Evolutionary conservation across 1,140 invertebrate species (phyloP).

Genomic region (Pseudomyrmex cubaensis): DNA sequence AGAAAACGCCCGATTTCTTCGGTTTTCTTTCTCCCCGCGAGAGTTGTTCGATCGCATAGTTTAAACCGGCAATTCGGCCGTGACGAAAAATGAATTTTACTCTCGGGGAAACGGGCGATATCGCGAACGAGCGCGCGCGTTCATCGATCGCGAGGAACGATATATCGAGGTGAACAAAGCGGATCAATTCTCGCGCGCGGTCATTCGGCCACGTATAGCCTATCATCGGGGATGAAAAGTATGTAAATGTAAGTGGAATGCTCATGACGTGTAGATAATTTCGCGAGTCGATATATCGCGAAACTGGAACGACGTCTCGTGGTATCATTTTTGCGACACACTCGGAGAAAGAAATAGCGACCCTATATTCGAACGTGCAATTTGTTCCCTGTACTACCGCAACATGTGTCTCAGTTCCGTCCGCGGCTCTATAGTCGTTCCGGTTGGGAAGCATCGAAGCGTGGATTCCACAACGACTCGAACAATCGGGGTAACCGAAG

Average conservation of each 20-base stretch:
- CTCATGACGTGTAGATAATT: constrained; percentile 28
- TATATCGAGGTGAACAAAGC: too few relatives aligned
- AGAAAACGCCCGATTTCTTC: constrained; percentile 66
- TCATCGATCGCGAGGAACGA: not conserved
- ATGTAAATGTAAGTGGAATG: not conserved
- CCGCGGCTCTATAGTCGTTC: constrained; percentile 30
- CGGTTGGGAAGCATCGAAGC: constrained; percentile 39
- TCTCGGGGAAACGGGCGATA: constrained; percentile 34
- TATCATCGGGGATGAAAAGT: too few relatives aligned
- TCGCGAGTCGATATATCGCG: constrained; percentile 29
- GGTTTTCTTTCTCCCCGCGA: constrained; percentile 17
- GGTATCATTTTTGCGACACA: not conserved
- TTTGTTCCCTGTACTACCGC: not conserved
- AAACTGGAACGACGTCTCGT: constrained; percentile 28
- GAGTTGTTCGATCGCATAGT: constrained; percentile 10
- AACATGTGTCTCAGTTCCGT: constrained; percentile 40
- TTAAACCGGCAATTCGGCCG: constrained; percentile 73
- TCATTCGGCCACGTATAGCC: too few relatives aligned
- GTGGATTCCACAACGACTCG: constrained; percentile 29
- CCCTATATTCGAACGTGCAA: constrained; percentile 34
- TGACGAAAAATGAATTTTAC: constrained; percentile 73
- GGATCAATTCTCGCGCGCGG: too few relatives aligned
- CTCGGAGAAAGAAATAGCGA: not conserved
- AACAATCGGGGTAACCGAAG: not conserved
- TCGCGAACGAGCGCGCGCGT: not conserved